phyloP scores from a whole-genome alignment of 2,113 vertebrate species.

The Platysternon megacephalum region DNA sequence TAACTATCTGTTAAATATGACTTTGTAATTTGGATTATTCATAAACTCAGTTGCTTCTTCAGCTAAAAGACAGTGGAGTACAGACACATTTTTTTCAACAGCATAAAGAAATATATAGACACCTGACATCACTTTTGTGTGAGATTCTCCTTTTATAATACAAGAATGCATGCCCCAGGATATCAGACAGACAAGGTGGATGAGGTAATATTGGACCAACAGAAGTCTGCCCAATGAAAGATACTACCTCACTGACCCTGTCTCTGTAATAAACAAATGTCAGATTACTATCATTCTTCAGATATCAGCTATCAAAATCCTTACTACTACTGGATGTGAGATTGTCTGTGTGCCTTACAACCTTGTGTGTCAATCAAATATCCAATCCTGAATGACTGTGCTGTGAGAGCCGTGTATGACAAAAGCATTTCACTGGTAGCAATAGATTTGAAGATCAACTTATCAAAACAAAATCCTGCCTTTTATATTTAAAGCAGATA shows the following conservation, averaged over 20 bases:
- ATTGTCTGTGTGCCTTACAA: constrained; percentile 27
- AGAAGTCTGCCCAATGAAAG: too few relatives aligned
- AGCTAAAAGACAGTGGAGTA: neutral
- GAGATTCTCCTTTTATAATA: constrained; percentile 32
- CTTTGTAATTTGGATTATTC: neutral
- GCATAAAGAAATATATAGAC: neutral
- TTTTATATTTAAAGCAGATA: neutral
- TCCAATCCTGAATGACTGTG: constrained; percentile 21
- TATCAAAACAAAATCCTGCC: neutral
- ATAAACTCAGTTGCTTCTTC: neutral
- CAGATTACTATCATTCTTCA: constrained; percentile 38
- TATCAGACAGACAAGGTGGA: too few relatives aligned
- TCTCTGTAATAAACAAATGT: neutral
- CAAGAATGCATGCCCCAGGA: neutral
- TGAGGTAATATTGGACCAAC: neutral
- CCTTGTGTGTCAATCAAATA: constrained; percentile 44
- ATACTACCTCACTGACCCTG: neutral
- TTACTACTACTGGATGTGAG: neutral
- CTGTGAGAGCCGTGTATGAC: neutral
- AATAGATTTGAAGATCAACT: neutral
- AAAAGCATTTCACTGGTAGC: neutral
- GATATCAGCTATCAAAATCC: constrained; percentile 6
- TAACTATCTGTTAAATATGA: neutral
- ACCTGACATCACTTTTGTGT: neutral
- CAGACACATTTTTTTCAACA: neutral